Percentiles rank a stretch among this genome's conserved stretches.
Evolutionary conservation across 2,113 vertebrate genomes (phyloP).

Genomic region (Chaetodon auriga): DNA sequence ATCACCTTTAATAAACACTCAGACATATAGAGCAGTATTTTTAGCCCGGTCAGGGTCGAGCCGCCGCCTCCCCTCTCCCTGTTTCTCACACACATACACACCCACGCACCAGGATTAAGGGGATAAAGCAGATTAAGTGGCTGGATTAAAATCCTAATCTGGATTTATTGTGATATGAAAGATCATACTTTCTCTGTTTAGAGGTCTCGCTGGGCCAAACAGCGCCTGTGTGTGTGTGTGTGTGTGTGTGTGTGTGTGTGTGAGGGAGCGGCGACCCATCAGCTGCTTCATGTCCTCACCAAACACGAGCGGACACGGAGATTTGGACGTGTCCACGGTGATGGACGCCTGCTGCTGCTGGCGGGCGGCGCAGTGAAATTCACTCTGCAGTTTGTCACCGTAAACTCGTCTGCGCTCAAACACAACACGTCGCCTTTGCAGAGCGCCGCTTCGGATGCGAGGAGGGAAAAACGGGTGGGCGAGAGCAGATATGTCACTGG

Average conservation of each 20-base stretch:
- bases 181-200: conserved; percentile 63
- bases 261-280: background rate
- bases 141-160: conserved; percentile 76
- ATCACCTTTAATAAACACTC: conserved; percentile 72
- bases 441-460: background rate
- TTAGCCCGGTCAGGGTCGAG: conserved; percentile 22
- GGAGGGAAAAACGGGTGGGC: conserved; percentile 5
- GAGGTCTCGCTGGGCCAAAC: conserved; percentile 38
- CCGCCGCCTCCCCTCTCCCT: background rate
- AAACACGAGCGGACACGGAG: conserved; percentile 10
- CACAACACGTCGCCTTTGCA: background rate
- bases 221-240: background rate
- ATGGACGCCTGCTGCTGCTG: conserved; percentile 21
- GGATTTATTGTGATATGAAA: conserved; percentile 68
- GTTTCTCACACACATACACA: background rate
- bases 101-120: conserved; percentile 57
- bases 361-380: background rate
- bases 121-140: conserved; percentile 70
- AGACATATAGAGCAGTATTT: conserved; percentile 62
- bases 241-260: conserved; percentile 15
- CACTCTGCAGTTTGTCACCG: background rate
- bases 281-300: conserved; percentile 1
- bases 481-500: conserved; percentile 42
- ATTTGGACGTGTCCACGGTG: conserved; percentile 19
- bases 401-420: background rate